These are phyloP conservation scores for Clusia tigrina DNA, from an alignment of 2,888 invertebrate species.

Conservation along the genomic window DNA sequence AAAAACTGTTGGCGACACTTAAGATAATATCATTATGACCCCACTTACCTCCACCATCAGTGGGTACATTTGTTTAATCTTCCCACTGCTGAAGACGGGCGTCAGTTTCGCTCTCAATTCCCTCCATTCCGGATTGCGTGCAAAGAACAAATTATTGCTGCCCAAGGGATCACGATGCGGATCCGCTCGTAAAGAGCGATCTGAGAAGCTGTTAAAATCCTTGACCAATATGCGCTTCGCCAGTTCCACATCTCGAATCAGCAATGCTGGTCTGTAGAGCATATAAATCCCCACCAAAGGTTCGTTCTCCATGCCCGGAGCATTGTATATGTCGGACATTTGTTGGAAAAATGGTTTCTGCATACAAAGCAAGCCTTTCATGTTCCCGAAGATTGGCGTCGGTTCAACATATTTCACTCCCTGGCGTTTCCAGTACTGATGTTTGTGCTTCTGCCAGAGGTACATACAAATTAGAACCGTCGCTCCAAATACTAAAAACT, in stretches of 20 bases:
- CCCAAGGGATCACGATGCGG: conserved; percentile 55
- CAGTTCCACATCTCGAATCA: conserved; percentile 59
- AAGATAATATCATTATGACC: too few species aligned
- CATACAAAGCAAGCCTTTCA: conserved; percentile 47
- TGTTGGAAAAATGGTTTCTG: conserved; percentile 43
- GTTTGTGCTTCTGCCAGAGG: conserved; percentile 35
- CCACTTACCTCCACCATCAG: conserved; percentile 40
- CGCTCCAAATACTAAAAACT: background rate
- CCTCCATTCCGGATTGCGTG: conserved; percentile 62
- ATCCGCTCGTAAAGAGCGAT: conserved; percentile 44
- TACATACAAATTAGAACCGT: background rate
- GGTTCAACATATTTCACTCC: conserved; percentile 52
- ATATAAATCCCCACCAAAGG: conserved; percentile 55
- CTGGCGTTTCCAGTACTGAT: conserved; percentile 46
- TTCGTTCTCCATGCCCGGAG: conserved; percentile 36
- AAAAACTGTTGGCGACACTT: too few species aligned
- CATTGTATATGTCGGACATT: conserved; percentile 51
- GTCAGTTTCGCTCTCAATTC: conserved; percentile 55
- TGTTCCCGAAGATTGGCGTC: conserved; percentile 57
- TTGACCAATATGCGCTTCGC: conserved; percentile 60
- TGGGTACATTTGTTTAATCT: conserved; percentile 49
- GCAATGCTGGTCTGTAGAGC: conserved; percentile 57
- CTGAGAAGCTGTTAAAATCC: conserved; percentile 59
- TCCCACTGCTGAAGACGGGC: conserved; percentile 59
- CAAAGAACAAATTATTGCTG: conserved; percentile 55